Evolutionary conservation across 2,888 invertebrate species (phyloP).

Genomic region (Epistrophe eligans): DNA sequence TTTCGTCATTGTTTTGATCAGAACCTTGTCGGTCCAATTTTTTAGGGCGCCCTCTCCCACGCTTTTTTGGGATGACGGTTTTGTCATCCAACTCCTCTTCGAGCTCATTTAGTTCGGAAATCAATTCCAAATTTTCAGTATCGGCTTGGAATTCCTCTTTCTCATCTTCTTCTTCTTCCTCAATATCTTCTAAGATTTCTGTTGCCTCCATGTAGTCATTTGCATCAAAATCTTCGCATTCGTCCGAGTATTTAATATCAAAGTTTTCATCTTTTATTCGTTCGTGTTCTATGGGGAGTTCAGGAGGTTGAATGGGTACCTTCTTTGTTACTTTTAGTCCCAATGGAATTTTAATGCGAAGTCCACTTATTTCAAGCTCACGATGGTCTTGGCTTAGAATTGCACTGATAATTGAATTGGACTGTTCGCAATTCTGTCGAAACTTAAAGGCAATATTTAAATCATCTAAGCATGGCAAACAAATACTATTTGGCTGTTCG

Average conservation of each 20-base stretch:
- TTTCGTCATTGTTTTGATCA: neutral
- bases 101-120: constrained; percentile 24
- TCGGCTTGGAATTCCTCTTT: constrained; percentile 54
- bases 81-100: neutral
- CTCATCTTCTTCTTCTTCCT: constrained; percentile 45
- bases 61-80: constrained; percentile 32
- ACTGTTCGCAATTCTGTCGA: constrained; percentile 81
- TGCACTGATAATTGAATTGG: constrained; percentile 80
- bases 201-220: constrained; percentile 42
- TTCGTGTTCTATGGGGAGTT: constrained; percentile 4
- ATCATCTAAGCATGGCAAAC: constrained; percentile 80
- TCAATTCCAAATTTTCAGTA: constrained; percentile 60
- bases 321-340: constrained; percentile 78
- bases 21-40: constrained; percentile 6
- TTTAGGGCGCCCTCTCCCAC: constrained; percentile 71
- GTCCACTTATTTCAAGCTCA: constrained; percentile 66
- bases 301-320: constrained; percentile 37
- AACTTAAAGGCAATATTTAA: constrained; percentile 81
- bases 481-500: constrained; percentile 82
- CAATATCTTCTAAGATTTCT: constrained; percentile 50
- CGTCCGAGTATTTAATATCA: constrained; percentile 46
- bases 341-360: constrained; percentile 79
- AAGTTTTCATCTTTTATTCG: constrained; percentile 50
- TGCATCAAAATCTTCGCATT: constrained; percentile 55
- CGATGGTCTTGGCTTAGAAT: constrained; percentile 75